Conservation (phyloP, 2,797 vertebrate species). For the Onychomys leucogaster region DNA sequence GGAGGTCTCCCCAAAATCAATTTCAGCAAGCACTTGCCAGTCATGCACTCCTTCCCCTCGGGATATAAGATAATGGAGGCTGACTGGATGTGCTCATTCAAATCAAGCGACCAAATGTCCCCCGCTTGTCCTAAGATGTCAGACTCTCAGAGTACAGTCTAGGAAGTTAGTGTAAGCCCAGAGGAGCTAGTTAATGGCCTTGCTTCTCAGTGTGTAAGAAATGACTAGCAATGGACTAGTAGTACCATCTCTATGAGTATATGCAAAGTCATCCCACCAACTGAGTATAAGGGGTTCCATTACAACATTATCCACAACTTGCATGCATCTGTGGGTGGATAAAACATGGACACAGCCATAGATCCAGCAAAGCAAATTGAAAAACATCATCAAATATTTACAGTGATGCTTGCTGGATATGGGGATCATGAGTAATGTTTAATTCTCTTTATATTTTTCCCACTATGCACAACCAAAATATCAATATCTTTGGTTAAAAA, state of each 20-base stretch:
- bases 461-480: not conserved
- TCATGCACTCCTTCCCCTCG: too few species aligned
- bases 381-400: not conserved
- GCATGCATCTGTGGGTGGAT: not conserved
- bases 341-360: not conserved
- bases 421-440: not conserved
- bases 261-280: not conserved
- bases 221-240: not conserved
- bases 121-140: not conserved
- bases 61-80: not conserved
- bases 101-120: not conserved
- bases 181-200: not conserved
- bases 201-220: not conserved
- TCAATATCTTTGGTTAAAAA: not conserved
- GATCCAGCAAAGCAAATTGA: not conserved
- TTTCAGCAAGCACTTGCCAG: not conserved
- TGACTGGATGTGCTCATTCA: not conserved
- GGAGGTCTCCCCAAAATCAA: not conserved
- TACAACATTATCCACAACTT: not conserved
- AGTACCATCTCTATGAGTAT: not conserved
- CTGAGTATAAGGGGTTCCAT: not conserved
- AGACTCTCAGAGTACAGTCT: not conserved
- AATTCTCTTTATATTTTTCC: constrained; percentile 1
- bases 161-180: not conserved
- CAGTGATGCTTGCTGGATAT: not conserved